Evolutionary conservation across 2,888 invertebrate genomes (phyloP), one percentile per base, ranked within the genome.

Genomic region (Thymelicus lineola): DNA sequence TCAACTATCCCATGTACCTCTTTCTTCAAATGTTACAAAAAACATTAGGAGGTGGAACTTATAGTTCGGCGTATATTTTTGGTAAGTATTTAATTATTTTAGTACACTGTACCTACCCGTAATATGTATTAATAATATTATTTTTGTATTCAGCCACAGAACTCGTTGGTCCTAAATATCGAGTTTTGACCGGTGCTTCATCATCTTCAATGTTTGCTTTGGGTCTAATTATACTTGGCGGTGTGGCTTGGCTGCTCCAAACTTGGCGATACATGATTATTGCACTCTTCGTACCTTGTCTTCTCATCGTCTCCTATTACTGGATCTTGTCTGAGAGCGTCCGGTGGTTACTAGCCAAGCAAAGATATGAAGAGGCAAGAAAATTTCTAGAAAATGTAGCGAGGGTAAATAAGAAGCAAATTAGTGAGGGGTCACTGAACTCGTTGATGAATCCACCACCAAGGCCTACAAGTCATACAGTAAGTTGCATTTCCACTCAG

Each of bases 301-400:
- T 46, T 14, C 17, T 96, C 0, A 92, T 96, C 69, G 80, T 97
- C 57, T 80, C 91, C 6, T 96, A 96, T 81, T 95, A 95, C 76
- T 96, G 96, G 95, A 75, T 96, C 10, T 74, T 91, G 9, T 77
- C 84, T 0, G 97, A 97, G 87, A 96, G 96, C 50, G 94, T 96
- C 12, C 94, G 97, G 73, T 97, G 97, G 97, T 91, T 97, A 20
- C 85, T 97, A 9, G 95, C 96, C 3, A 96, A 96, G 75, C 94
- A 95, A 38, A 94, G 94, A 77, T 94, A 93, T 71, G 91, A 94
- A 0, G 94, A 95, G 75, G 97, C 96, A 0, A 95, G 94, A 74
- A 82, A 79, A 6, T 94, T 96, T 7, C 83, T 96, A 55, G 89
- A 93, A 15, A 94, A 91, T 74, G 95, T 96, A 0, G 95, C 96